phyloP scores from a whole-genome alignment of 2,113 vertebrate genomes.

The Corydoras sp. region DNA sequence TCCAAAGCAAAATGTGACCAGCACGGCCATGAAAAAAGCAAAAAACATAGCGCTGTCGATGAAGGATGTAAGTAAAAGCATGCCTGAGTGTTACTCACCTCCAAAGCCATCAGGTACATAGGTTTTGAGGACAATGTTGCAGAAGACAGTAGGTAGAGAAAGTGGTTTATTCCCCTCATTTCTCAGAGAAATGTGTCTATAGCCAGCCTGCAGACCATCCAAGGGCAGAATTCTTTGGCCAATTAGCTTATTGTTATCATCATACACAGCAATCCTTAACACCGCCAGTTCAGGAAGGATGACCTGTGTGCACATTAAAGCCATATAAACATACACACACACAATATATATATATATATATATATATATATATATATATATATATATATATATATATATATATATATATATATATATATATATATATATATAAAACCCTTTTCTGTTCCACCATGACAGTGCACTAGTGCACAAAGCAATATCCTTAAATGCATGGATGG shows the following conservation, averaged over 20 bases:
- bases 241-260: constrained; percentile 94
- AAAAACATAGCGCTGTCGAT: neutral
- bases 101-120: constrained; percentile 98
- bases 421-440: too few species aligned
- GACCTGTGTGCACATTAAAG: constrained; percentile 65
- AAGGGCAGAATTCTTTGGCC: constrained; percentile 93
- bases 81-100: constrained; percentile 66
- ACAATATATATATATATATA: neutral
- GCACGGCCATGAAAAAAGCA: too few species aligned
- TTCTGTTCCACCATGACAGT: too few species aligned
- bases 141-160: constrained; percentile 93
- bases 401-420: too few species aligned
- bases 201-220: constrained; percentile 94
- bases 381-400: too few species aligned
- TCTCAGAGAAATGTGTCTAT: constrained; percentile 93
- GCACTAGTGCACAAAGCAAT: too few species aligned
- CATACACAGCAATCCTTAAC: constrained; percentile 91
- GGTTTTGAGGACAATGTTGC: constrained; percentile 98
- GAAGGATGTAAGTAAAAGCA: neutral
- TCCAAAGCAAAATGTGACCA: neutral
- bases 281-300: constrained; percentile 96
- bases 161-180: constrained; percentile 97
- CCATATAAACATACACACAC: neutral
- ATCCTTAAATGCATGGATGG: too few species aligned
- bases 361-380: too few species aligned